A percentile compares a stretch with the other conserved stretches of the same genome.
phyloP scores from a whole-genome alignment of 1,140 invertebrate genomes.

The Cotesia typhae region DNA sequence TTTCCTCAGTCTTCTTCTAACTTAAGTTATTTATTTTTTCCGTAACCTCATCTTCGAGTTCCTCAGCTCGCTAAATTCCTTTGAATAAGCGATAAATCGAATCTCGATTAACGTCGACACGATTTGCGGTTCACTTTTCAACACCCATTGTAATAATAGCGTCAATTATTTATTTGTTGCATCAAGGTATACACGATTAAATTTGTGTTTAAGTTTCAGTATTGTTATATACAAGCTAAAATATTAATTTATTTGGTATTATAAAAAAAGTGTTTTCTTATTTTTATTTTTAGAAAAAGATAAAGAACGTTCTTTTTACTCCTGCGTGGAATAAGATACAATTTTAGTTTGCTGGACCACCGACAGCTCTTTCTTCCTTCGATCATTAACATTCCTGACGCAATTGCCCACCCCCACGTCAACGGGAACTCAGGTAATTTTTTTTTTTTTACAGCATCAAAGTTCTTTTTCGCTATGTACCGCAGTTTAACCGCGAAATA shows the following conservation, averaged over 20 bases:
- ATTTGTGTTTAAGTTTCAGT: too few species aligned
- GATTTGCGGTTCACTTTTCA: slow-evolving; percentile 15
- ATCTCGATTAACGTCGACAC: slow-evolving; percentile 28
- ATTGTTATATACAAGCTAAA: too few species aligned
- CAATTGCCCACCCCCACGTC: slow-evolving; percentile 59
- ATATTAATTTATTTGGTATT: too few species aligned
- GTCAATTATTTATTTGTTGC: too few species aligned
- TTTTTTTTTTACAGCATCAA: slow-evolving; percentile 42
- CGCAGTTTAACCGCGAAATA: not conserved
- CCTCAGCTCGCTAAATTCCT: not conserved
- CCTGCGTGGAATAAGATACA: slow-evolving; percentile 42
- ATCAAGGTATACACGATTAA: too few species aligned
- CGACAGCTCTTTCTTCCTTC: slow-evolving; percentile 43
- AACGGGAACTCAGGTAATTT: slow-evolving; percentile 47
- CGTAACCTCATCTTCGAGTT: too few species aligned
- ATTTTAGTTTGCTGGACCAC: slow-evolving; percentile 51
- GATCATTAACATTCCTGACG: slow-evolving; percentile 58
- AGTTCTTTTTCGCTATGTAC: slow-evolving; percentile 17
- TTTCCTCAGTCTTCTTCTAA: not conserved
- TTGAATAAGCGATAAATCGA: slow-evolving; percentile 24
- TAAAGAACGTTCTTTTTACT: not conserved
- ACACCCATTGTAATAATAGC: too few species aligned
- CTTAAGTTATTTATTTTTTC: too few species aligned
- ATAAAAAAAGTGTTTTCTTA: too few species aligned
- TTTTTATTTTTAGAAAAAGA: not conserved